Base-by-base conservation (phyloP, 2,888 invertebrate genomes). In the Andrena praecox region DNA sequence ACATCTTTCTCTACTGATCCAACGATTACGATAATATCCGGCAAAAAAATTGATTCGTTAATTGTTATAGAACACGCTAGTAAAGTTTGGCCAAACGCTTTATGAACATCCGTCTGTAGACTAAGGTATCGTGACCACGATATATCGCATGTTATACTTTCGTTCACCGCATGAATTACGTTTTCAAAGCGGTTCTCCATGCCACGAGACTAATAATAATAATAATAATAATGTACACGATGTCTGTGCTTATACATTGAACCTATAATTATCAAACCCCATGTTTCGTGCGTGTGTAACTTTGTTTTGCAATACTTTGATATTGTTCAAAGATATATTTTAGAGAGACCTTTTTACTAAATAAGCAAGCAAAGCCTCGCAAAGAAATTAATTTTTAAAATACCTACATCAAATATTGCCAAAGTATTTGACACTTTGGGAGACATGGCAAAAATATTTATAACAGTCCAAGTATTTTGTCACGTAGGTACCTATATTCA, bases 91-190 rank as follows among this genome's bases (percentile, higher is more conserved):
- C 62, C 5, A 63, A 35, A 24, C 2, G 4, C 20, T 35, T 54
- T 35, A 29, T 20, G 24, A 10, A 60, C n/a, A 62, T 31, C 5
- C 59, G 16, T 12, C 12, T 2, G 50, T 60, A 59, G n/a, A 8
- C 24, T n/a, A 7, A 33, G 16, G 20, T 52, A 50, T 31, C 42
- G 42, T 75, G 62, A 75, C 27, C 16, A 35, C 50, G 16, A 10
- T 62, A 54, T 75, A 54, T 75, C 67, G 73, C 42, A 35, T 74
- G 42, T 56, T 29, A 29, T 35, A 48, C 29, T 31, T 59, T 48
- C 29, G 20, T 33, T 70, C 24, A 48, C 48, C 54, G 33, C 48
- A 42, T 7, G n/a, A 60, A 24, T 20, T 33, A 56, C 24, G 24
- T 52, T 20, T 52, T 20, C 20, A 52, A 52, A 52, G 7, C 20